Percentiles rank a stretch among this genome's conserved stretches.
phyloP scores from a whole-genome alignment of 2,888 invertebrate species.

The Pseudococcus jackbeardsleyi region DNA sequence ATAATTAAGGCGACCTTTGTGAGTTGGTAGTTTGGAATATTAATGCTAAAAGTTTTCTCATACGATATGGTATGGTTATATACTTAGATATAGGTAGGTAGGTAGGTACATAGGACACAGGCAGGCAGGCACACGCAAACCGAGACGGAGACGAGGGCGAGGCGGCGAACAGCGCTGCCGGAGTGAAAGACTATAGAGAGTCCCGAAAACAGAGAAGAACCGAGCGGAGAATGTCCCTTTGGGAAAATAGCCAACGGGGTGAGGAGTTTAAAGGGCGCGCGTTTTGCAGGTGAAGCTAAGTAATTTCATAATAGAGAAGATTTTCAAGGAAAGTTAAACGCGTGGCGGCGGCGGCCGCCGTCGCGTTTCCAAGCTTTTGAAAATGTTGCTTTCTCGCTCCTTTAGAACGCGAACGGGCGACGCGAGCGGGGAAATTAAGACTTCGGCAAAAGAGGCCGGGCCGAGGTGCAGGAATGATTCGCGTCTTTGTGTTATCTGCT shows the following conservation, averaged over 20 bases:
- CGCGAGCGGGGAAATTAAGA: conserved; percentile 51
- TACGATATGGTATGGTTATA: conserved; percentile 52
- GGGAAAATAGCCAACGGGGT: conserved; percentile 59
- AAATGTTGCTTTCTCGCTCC: conserved; percentile 7
- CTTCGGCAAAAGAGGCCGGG: conserved; percentile 50
- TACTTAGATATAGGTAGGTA: background rate
- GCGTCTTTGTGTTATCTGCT: conserved; percentile 57
- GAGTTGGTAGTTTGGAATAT: conserved; percentile 55
- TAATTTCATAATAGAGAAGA: conserved; percentile 60
- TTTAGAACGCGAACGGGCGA: background rate
- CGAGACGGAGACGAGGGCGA: background rate
- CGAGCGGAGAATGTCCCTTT: conserved; percentile 53
- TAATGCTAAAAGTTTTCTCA: conserved; percentile 61
- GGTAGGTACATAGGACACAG: background rate
- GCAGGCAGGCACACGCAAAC: background rate
- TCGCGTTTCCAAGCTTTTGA: conserved; percentile 20
- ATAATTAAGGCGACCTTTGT: conserved; percentile 60
- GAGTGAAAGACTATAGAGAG: background rate
- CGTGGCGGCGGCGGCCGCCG: background rate
- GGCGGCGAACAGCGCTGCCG: background rate
- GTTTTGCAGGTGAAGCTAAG: conserved; percentile 60
- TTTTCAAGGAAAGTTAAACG: conserved; percentile 55
- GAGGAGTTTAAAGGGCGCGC: conserved; percentile 59
- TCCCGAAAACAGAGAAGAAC: conserved; percentile 27
- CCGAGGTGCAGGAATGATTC: conserved; percentile 52